Evolutionary conservation across 2,113 vertebrate species (phyloP).

Genomic region (Amia ocellicauda): DNA sequence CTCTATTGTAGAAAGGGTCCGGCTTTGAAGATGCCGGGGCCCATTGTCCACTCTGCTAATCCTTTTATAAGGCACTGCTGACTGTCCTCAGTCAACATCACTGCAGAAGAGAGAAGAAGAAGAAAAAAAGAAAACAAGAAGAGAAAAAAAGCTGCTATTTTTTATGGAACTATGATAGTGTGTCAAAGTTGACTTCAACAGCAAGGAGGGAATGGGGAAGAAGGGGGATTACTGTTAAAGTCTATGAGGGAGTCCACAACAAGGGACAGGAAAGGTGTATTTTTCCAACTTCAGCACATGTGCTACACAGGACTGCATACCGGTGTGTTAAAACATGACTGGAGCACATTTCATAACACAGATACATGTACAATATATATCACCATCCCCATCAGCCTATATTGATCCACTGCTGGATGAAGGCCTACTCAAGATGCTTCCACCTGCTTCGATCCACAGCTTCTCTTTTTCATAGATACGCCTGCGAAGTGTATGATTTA

Average conservation of each 20-base stretch:
- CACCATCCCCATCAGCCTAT: too few relatives aligned
- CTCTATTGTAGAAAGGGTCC: constrained; percentile 63
- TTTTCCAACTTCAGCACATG: not conserved
- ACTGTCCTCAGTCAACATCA: constrained; percentile 49
- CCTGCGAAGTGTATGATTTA: too few relatives aligned
- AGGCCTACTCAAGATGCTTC: too few relatives aligned
- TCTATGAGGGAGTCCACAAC: not conserved
- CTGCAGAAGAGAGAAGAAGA: too few relatives aligned
- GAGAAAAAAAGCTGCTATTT: constrained; percentile 32
- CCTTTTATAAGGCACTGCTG: constrained; percentile 73
- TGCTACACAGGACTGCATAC: not conserved
- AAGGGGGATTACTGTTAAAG: too few relatives aligned
- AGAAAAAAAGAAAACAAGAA: too few relatives aligned
- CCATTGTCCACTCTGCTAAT: constrained; percentile 71
- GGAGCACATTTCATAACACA: too few relatives aligned
- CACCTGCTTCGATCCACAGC: too few relatives aligned
- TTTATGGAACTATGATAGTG: constrained; percentile 38
- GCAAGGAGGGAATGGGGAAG: constrained; percentile 41
- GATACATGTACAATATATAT: too few relatives aligned
- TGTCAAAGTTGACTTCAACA: constrained; percentile 25
- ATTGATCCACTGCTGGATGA: too few relatives aligned
- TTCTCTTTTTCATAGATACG: too few relatives aligned
- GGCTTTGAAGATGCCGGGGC: constrained; percentile 70
- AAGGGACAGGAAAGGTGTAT: not conserved
- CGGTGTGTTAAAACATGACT: too few relatives aligned